Conservation (phyloP, 2,888 invertebrate genomes). For the Drosophila meridiana region DNA sequence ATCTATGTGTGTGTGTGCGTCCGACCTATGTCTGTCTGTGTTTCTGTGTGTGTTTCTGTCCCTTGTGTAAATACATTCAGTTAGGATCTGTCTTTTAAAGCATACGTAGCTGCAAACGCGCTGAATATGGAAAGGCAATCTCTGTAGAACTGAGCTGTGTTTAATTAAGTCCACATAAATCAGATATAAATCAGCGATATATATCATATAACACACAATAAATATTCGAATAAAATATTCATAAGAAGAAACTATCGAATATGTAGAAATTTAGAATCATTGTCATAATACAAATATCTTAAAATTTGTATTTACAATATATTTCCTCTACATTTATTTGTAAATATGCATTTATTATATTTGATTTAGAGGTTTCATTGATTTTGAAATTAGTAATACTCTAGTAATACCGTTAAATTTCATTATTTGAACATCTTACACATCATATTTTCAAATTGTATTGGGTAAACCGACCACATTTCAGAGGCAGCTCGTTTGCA, state of each 20-base stretch:
- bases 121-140: slow-evolving; percentile 58
- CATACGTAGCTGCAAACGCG: slow-evolving; percentile 40
- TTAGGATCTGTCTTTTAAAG: not conserved
- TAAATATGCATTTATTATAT: not conserved
- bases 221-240: not conserved
- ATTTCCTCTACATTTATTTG: not conserved
- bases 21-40: slow-evolving; percentile 15
- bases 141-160: slow-evolving; percentile 47
- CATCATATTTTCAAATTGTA: not conserved
- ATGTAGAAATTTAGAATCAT: not conserved
- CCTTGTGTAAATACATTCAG: not conserved
- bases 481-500: slow-evolving; percentile 31
- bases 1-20: slow-evolving; percentile 22
- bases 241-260: not conserved
- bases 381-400: not conserved
- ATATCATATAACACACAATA: not conserved
- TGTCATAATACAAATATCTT: not conserved
- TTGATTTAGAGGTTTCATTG: not conserved
- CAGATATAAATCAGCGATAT: not conserved
- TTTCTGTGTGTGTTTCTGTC: slow-evolving; percentile 13
- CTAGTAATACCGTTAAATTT: not conserved
- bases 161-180: too few relatives aligned
- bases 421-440: not conserved
- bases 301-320: not conserved
- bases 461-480: not conserved